phyloP scores from a whole-genome alignment of 2,888 invertebrate genomes.

The Drepana falcataria region DNA sequence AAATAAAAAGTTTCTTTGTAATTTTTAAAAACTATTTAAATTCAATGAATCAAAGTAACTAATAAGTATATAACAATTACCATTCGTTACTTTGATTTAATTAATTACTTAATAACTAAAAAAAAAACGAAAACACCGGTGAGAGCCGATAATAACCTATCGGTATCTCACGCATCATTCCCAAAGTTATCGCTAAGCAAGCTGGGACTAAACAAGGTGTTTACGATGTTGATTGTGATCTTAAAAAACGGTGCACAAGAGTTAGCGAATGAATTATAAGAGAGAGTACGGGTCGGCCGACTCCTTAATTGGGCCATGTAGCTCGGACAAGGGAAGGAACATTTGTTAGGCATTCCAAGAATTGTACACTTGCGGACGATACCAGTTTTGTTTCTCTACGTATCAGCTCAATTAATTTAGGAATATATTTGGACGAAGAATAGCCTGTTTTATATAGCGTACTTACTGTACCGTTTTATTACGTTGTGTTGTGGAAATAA shows the following conservation, averaged over 20 bases:
- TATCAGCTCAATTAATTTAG: conserved; percentile 8
- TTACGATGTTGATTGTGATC: conserved; percentile 72
- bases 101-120: no score
- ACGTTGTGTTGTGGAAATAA: background rate
- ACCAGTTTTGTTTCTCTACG: conserved; percentile 30
- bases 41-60: no score
- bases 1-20: no score
- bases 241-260: conserved; percentile 56
- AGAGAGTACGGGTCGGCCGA: conserved; percentile 45
- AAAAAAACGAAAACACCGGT: conserved; percentile 10
- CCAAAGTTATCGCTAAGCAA: conserved; percentile 45
- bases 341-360: conserved; percentile 77
- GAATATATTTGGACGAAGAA: background rate
- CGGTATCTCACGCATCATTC: conserved; percentile 35
- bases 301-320: conserved; percentile 74
- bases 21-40: no score
- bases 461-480: no score
- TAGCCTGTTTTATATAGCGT: no score
- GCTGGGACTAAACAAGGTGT: conserved; percentile 71
- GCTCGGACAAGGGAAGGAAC: conserved; percentile 62
- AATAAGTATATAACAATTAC: no score
- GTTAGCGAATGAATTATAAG: conserved; percentile 73
- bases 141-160: conserved; percentile 37
- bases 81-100: no score
- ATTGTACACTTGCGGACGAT: conserved; percentile 64